Evolutionary conservation across 2,113 vertebrate genomes (phyloP), one percentile per base, ranked within the genome.

Genomic region (Anguilla japonica): DNA sequence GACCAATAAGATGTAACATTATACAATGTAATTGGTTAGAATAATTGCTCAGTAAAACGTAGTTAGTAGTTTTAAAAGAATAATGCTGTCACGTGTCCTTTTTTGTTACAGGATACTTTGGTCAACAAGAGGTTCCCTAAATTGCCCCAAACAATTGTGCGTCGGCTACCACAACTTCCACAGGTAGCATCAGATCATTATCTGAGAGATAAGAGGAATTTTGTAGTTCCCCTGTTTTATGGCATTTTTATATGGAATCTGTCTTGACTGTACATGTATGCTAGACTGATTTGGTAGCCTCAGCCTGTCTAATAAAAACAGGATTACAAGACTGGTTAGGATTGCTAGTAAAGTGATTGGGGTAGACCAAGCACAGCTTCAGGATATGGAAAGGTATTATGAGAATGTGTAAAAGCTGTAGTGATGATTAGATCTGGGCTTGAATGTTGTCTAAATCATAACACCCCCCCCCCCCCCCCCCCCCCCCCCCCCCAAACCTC

Each of bases 111-210:
- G 90, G 82, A 87, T 7, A 18, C 18, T 56, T 60, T 81, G 26
- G 43, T 22, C 22, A 78, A 43, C 60, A 85, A 86, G 41, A 87
- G 81, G 16, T 53, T 41, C 1, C 57, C 80, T 0, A 83, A 50
- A 14, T 63, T 78, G 40, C 26, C 86, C 29, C 78, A 87, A 13
- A 79, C 53, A 13, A 15, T 83, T 20, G 43, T 75, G 2, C n/a
- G 82, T 79, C 56, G 87, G n/a, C 83, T 91, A 41, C 91, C 91
- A 67, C 89, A 91, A 41, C 87, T 87, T 67, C 87, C 89, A 67
- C 81, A 87, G 87, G 89, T 92, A 46, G 41, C 0, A 26, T 11
- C 41, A 67, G 20, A 1, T 82, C 6, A 53, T 15, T 53, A 18
- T 41, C 6, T 81, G 46, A 80, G 78, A 29, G n/a, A 34, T 13